Conservation (phyloP, 2,888 invertebrate species). For the Onchidella celtica region DNA sequence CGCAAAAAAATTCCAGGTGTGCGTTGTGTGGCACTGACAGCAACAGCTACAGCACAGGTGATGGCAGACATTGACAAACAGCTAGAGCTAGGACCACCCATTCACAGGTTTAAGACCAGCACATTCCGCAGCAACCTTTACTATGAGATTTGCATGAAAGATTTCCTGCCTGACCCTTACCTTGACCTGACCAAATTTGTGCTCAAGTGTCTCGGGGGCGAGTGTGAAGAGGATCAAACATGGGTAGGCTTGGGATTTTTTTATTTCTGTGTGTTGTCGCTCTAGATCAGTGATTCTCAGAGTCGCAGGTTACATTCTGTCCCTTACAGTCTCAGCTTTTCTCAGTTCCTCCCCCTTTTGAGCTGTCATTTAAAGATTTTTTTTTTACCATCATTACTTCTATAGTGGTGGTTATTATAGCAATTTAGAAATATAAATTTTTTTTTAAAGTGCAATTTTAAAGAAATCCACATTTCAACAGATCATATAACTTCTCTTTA, state of each 20-base stretch:
- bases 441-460: no score
- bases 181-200: constrained; percentile 85
- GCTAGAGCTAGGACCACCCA: constrained; percentile 86
- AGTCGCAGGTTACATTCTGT: no score
- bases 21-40: constrained; percentile 95
- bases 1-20: constrained; percentile 84
- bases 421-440: no score
- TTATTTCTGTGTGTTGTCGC: not conserved
- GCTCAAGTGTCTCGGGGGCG: constrained; percentile 64
- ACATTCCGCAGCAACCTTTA: constrained; percentile 93
- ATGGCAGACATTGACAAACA: constrained; percentile 83
- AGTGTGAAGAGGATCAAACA: constrained; percentile 53
- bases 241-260: constrained; percentile 59
- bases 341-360: no score
- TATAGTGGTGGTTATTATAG: no score
- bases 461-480: no score
- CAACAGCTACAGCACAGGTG: constrained; percentile 88
- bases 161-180: constrained; percentile 88
- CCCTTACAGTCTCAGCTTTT: no score
- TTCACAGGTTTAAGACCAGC: constrained; percentile 86
- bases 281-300: not conserved
- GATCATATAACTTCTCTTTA: no score
- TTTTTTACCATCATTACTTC: no score
- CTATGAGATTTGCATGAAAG: constrained; percentile 96
- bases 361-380: no score